A percentile compares a stretch with the other conserved stretches of the same genome.
These are phyloP conservation scores for Aphaenogaster floridana DNA, from an alignment of 1,140 invertebrate genomes.

Conservation along the genomic window DNA sequence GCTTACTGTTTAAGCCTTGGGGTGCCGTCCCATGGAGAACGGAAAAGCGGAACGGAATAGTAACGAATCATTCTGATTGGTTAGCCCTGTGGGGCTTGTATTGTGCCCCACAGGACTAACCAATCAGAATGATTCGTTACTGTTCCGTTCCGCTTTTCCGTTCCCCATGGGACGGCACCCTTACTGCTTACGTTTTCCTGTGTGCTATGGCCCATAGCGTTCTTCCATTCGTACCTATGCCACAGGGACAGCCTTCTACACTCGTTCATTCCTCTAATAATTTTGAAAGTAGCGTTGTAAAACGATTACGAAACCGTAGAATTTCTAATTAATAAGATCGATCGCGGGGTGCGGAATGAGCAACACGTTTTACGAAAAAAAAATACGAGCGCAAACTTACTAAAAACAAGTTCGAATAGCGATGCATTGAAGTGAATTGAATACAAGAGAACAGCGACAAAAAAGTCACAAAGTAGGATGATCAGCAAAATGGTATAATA, in stretches of 20 bases:
- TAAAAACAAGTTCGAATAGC: not conserved
- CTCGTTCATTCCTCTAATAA: not conserved
- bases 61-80: too few relatives aligned
- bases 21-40: too few relatives aligned
- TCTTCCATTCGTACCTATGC: slow-evolving; percentile 9
- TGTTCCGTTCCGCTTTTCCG: too few relatives aligned
- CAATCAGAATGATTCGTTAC: too few relatives aligned
- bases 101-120: too few relatives aligned
- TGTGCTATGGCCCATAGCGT: slow-evolving; percentile 1
- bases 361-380: not conserved
- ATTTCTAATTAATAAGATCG: slow-evolving; percentile 12
- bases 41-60: too few relatives aligned
- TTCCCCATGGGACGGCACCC: too few relatives aligned
- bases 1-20: too few relatives aligned
- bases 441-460: not conserved
- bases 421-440: not conserved
- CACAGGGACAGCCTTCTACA: too few relatives aligned
- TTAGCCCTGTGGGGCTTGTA: too few relatives aligned
- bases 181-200: too few relatives aligned
- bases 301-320: not conserved
- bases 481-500: not conserved
- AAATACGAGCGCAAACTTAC: not conserved
- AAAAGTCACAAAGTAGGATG: not conserved
- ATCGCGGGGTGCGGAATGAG: not conserved
- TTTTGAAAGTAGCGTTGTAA: not conserved